Evolutionary conservation across 2,888 invertebrate species (phyloP).

Genomic region (Malthinus seriepunctatus): DNA sequence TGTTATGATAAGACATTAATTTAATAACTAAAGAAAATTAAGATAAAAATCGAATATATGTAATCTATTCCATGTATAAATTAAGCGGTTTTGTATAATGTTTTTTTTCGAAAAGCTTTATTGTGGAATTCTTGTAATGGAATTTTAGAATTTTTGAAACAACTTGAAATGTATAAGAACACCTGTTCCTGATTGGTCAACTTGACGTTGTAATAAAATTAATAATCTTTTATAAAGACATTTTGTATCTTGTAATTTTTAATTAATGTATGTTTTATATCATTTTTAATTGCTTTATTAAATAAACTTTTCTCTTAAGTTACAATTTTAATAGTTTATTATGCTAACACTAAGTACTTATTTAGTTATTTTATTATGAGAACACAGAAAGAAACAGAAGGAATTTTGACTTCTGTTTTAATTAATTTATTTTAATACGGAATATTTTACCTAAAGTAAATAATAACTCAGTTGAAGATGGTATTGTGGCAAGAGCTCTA

Average conservation of each 20-base stretch:
- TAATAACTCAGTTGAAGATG: too few species aligned
- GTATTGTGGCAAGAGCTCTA: too few species aligned
- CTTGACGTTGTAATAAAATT: slow-evolving; percentile 46
- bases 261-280: slow-evolving; percentile 24
- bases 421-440: too few species aligned
- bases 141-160: slow-evolving; percentile 49
- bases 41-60: too few species aligned
- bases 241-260: slow-evolving; percentile 27
- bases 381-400: too few species aligned
- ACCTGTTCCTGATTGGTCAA: slow-evolving; percentile 40
- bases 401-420: too few species aligned
- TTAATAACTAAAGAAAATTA: too few species aligned
- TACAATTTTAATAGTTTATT: too few species aligned
- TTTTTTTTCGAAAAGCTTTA: slow-evolving; percentile 30
- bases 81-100: slow-evolving; percentile 24
- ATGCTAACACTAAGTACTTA: too few species aligned
- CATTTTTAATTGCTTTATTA: slow-evolving; percentile 7
- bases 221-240: slow-evolving; percentile 34
- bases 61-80: slow-evolving; percentile 35
- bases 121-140: slow-evolving; percentile 47
- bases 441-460: too few species aligned
- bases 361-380: too few species aligned
- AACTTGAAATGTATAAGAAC: slow-evolving; percentile 46
- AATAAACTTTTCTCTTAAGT: background rate
- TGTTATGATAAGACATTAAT: too few species aligned